Conservation (phyloP, 2,797 vertebrate species). For the Pangasius sanitwongsei region DNA sequence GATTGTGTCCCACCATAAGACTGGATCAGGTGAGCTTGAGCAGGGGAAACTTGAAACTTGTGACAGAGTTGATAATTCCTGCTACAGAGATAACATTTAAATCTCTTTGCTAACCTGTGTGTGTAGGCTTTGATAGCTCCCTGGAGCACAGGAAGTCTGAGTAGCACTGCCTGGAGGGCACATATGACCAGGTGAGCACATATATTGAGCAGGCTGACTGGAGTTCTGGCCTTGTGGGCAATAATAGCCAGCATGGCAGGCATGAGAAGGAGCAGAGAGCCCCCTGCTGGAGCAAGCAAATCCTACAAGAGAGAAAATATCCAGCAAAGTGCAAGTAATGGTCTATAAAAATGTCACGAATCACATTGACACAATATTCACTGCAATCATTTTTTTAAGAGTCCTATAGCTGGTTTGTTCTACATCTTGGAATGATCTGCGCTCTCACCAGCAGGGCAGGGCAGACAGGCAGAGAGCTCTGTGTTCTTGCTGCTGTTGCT, state of each 20-base stretch:
- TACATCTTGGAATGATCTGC: not conserved
- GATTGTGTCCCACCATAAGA: not conserved
- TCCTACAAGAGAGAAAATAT: slow-evolving; percentile 69
- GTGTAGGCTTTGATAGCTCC: slow-evolving; percentile 82
- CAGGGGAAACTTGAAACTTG: not conserved
- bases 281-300: slow-evolving; percentile 82
- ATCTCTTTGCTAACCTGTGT: slow-evolving; percentile 72
- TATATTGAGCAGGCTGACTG: slow-evolving; percentile 64
- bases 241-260: slow-evolving; percentile 81
- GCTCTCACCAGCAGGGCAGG: slow-evolving; percentile 79
- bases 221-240: slow-evolving; percentile 76
- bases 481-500: slow-evolving; percentile 78
- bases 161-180: slow-evolving; percentile 82
- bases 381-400: not conserved
- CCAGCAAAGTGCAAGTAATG: not conserved
- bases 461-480: slow-evolving; percentile 74
- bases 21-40: not conserved
- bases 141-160: slow-evolving; percentile 76
- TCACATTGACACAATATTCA: not conserved
- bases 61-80: not conserved
- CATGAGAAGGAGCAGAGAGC: slow-evolving; percentile 73
- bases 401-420: not conserved
- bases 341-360: not conserved
- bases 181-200: slow-evolving; percentile 81
- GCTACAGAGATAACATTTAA: not conserved